Evolutionary conservation across 2,888 invertebrate genomes (phyloP).

Genomic region (Tubulanus polymorphus): DNA sequence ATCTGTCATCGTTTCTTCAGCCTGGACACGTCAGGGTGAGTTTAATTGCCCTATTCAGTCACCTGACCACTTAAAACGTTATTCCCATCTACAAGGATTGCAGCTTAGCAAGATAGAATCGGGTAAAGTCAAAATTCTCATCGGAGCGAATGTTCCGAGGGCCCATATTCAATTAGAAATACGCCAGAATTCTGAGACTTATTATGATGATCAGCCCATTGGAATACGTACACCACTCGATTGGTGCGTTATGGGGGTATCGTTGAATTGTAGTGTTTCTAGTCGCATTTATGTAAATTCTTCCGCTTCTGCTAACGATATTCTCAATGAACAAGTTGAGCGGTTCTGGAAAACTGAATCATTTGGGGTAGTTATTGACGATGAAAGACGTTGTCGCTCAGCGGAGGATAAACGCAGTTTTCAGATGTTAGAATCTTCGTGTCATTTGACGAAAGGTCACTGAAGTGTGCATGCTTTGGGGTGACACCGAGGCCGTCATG

Average conservation of each 20-base stretch:
- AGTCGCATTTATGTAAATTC: not conserved
- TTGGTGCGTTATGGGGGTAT: slow-evolving; percentile 1
- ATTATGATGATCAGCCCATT: not conserved
- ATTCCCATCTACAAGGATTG: no score
- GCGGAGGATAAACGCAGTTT: not conserved
- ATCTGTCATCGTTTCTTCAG: not conserved
- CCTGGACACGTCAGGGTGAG: not conserved
- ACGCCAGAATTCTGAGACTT: no score
- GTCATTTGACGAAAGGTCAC: not conserved
- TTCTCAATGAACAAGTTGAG: not conserved
- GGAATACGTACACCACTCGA: not conserved
- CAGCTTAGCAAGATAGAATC: not conserved
- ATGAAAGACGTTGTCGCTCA: not conserved
- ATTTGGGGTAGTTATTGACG: not conserved
- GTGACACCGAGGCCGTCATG: not conserved
- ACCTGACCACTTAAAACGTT: no score
- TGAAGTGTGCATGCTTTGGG: slow-evolving; percentile 1
- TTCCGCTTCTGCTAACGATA: not conserved
- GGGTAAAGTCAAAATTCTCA: not conserved
- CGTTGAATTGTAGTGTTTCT: not conserved
- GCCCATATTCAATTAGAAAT: not conserved
- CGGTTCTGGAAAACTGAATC: no score
- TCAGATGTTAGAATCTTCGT: not conserved
- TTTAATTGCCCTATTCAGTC: not conserved
- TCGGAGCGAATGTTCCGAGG: not conserved